phyloP scores from a whole-genome alignment of 2,797 vertebrate genomes.

The Chrysocyon brachyurus region DNA sequence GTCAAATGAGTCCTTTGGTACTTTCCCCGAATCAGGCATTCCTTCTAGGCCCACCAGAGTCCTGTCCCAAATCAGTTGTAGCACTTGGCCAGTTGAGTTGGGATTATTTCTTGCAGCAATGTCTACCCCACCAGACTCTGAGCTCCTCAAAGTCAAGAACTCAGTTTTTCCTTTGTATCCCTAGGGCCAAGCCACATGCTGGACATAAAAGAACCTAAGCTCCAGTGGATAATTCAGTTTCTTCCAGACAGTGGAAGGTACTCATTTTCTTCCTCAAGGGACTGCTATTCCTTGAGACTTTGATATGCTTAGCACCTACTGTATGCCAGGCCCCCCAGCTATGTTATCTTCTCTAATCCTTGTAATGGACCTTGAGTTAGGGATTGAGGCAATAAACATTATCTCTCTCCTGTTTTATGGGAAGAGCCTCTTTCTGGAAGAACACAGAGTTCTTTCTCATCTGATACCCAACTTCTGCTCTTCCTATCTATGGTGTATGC shows the following conservation, averaged over 20 bases:
- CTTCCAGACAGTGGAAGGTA: background rate
- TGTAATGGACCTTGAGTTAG: background rate
- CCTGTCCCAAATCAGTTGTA: background rate
- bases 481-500: background rate
- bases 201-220: background rate
- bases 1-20: background rate
- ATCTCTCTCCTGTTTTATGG: background rate
- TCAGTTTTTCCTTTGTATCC: background rate
- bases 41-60: background rate
- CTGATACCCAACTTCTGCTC: background rate
- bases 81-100: background rate
- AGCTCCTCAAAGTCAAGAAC: slow-evolving; percentile 17
- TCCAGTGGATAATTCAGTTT: background rate
- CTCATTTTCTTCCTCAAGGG: background rate
- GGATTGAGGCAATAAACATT: background rate
- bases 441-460: background rate
- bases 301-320: background rate
- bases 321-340: background rate
- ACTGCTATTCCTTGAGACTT: background rate
- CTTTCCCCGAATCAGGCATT: background rate
- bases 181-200: background rate
- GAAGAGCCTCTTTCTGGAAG: slow-evolving; percentile 2
- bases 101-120: slow-evolving; percentile 25
- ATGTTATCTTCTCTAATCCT: slow-evolving; percentile 8
- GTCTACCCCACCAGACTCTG: background rate